Evolutionary conservation across 2,797 vertebrate species (phyloP), one percentile per base, ranked within the genome.

Genomic region (Scolopax rusticola): DNA sequence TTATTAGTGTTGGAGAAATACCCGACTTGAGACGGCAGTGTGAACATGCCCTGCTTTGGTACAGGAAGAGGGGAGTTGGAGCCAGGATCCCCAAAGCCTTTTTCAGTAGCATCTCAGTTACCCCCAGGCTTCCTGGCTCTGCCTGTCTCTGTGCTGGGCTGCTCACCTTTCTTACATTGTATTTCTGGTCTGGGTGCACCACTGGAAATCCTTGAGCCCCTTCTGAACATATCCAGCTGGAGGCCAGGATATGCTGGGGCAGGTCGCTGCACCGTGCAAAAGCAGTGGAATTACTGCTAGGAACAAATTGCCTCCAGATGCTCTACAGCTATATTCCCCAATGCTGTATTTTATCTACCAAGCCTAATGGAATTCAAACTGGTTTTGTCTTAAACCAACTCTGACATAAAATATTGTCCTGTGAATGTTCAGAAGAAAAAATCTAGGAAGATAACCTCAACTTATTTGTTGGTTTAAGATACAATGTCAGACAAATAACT

Each of bases 151-250:
- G 15, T 20, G 24, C 40, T 48, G 67, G 45, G 50, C 32, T 59
- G 12, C 43, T 68, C 2, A 1, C 20, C 24, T 78, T 51, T 45
- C 56, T 64, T 33, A 24, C 1, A 0, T 5, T 17, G 7, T 33
- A 20, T 63, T 68, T 73, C 43, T 85, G 18, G 40, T 53, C 30
- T 64, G 15, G 19, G 17, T 2, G 1, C 47, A 38, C 70, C 0
- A 0, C 59, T 71, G 17, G 20, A 38, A 79, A 70, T 43, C 51
- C 51, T 38, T 43, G 38, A 59, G 63, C 40, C 43, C 28, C 77
- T 54, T 53, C 38, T 38, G 54, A 65, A 27, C 9, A 9, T 7
- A 8, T 41, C n/a, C 75, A 71, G 74, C 45, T 70, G 0, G 1
- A 65, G 81, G 40, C 32, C 33, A 43, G 67, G 20, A 32, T 15